A percentile compares a stretch with the other conserved stretches of the same genome.
These are phyloP conservation scores for Chironomus tentans DNA, from an alignment of 2,888 invertebrate species.

Conservation along the genomic window DNA sequence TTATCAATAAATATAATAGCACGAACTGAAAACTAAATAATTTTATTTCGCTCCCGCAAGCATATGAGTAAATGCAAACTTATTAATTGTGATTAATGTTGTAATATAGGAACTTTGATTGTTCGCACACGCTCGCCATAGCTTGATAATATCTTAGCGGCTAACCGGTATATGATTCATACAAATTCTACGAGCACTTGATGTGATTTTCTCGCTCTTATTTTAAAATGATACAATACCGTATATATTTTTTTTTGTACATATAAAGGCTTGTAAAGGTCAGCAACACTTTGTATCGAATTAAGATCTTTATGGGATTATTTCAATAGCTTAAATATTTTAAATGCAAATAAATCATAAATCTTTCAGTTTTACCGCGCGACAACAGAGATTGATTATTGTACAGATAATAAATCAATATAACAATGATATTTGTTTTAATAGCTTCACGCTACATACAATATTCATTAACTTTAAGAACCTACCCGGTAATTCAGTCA, in stretches of 20 bases:
- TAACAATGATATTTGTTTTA: slow-evolving; percentile 26
- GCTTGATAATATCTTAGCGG: not conserved
- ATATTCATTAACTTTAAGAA: slow-evolving; percentile 12
- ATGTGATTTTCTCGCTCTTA: not conserved
- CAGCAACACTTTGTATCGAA: slow-evolving; percentile 20
- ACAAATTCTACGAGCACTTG: slow-evolving; percentile 8
- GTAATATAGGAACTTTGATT: not conserved
- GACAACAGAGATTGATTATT: slow-evolving; percentile 25
- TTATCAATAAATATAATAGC: not conserved
- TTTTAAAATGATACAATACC: not conserved
- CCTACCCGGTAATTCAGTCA: slow-evolving; percentile 18
- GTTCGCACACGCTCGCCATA: slow-evolving; percentile 8
- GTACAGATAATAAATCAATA: slow-evolving; percentile 25
- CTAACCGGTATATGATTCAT: slow-evolving; percentile 22
- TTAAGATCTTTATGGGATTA: slow-evolving; percentile 8
- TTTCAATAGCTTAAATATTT: not conserved
- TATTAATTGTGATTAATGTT: slow-evolving; percentile 20
- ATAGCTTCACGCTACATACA: not conserved
- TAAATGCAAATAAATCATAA: slow-evolving; percentile 26
- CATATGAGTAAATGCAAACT: not conserved
- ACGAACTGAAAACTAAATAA: not conserved
- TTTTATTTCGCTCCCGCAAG: not conserved
- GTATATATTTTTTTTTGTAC: not conserved
- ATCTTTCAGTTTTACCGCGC: slow-evolving; percentile 16
- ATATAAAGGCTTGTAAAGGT: slow-evolving; percentile 1